A percentile compares a stretch with the other conserved stretches of the same genome.
Evolutionary conservation across 1,140 invertebrate species (phyloP).

Genomic region (Oppia nitens): DNA sequence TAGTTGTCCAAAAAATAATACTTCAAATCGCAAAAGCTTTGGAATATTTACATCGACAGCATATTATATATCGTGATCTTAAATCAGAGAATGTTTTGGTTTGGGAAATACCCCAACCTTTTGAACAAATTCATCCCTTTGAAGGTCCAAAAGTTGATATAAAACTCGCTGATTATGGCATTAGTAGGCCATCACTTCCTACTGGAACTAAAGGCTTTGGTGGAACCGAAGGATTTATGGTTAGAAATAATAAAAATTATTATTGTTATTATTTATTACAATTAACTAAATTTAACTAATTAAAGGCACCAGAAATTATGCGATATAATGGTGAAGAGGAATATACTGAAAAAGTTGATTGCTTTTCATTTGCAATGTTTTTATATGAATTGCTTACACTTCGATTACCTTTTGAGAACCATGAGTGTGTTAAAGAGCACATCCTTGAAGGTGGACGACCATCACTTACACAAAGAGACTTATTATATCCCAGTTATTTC

Average conservation of each 20-base stretch:
- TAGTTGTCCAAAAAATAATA: constrained; percentile 64
- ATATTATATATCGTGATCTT: constrained; percentile 88
- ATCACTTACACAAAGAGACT: constrained; percentile 52
- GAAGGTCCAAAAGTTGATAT: constrained; percentile 46
- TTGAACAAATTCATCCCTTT: constrained; percentile 30
- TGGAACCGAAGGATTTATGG: constrained; percentile 91
- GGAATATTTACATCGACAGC: constrained; percentile 82
- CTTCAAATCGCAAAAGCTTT: constrained; percentile 82
- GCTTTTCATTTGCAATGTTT: constrained; percentile 99
- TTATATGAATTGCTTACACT: constrained; percentile 87
- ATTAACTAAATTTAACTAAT: not conserved
- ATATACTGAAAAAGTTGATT: constrained; percentile 97
- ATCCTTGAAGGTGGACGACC: constrained; percentile 85
- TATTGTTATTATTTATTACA: not conserved
- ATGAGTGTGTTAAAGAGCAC: constrained; percentile 88
- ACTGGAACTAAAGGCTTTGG: constrained; percentile 93
- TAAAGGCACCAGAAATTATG: constrained; percentile 80
- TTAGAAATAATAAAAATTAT: not conserved
- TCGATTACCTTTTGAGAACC: constrained; percentile 81
- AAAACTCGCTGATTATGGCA: constrained; percentile 90
- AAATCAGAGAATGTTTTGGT: constrained; percentile 97
- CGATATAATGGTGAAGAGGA: constrained; percentile 95
- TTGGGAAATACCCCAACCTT: constrained; percentile 71
- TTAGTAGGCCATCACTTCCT: constrained; percentile 66
- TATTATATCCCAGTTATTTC: constrained; percentile 67